These are phyloP conservation scores for Hypolimnas misippus DNA, from an alignment of 2,888 invertebrate genomes.

Conservation along the genomic window DNA sequence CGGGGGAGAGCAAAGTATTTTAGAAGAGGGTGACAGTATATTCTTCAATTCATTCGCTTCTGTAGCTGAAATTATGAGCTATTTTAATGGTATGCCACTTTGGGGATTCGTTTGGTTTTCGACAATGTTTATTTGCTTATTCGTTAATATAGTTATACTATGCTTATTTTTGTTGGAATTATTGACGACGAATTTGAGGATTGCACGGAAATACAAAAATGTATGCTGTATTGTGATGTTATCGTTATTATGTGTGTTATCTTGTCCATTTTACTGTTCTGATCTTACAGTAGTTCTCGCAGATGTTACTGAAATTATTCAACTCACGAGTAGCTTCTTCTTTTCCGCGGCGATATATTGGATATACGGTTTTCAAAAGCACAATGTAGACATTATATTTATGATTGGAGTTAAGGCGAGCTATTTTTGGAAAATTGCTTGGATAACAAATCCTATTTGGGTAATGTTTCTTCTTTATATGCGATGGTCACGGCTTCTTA, in stretches of 20 bases:
- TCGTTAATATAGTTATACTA: constrained; percentile 63
- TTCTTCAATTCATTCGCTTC: constrained; percentile 64
- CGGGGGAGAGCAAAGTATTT: constrained; percentile 67
- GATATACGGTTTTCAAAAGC: constrained; percentile 69
- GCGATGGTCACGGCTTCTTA: constrained; percentile 47
- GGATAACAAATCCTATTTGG: constrained; percentile 66
- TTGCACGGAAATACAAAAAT: constrained; percentile 52
- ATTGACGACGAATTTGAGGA: constrained; percentile 44
- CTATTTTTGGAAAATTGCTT: constrained; percentile 66
- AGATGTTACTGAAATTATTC: constrained; percentile 62
- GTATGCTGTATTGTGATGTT: constrained; percentile 50
- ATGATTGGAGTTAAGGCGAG: constrained; percentile 77
- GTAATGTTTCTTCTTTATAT: constrained; percentile 51
- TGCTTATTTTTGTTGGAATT: constrained; percentile 60
- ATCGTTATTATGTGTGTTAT: constrained; percentile 49
- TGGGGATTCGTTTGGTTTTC: constrained; percentile 72
- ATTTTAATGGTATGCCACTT: constrained; percentile 60
- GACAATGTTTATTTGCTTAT: constrained; percentile 57
- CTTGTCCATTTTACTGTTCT: constrained; percentile 68
- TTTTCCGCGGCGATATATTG: constrained; percentile 70
- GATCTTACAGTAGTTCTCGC: constrained; percentile 62
- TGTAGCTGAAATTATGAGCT: constrained; percentile 65
- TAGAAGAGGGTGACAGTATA: constrained; percentile 59
- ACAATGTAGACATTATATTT: constrained; percentile 71
- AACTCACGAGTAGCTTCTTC: constrained; percentile 60